Conservation (phyloP, 2,888 invertebrate genomes). For the Oscheius sp. region DNA sequence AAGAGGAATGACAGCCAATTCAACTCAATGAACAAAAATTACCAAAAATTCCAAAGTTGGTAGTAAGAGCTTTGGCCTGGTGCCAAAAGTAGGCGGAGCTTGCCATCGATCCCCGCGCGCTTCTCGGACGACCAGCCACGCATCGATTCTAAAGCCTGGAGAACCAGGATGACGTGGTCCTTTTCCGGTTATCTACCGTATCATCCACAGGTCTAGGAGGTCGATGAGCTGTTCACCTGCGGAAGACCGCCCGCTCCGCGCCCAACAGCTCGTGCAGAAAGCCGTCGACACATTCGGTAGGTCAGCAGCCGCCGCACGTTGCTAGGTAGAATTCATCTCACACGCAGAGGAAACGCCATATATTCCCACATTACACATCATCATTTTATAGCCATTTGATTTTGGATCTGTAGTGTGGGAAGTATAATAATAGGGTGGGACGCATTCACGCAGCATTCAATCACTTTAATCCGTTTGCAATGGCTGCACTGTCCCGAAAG, state of each 20-base stretch:
- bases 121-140: constrained; percentile 36
- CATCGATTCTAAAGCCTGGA: constrained; percentile 33
- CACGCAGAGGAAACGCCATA: not conserved
- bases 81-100: constrained; percentile 40
- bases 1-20: constrained; percentile 11
- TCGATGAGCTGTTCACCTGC: constrained; percentile 17
- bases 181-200: constrained; percentile 36
- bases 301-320: constrained; percentile 4
- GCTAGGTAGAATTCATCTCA: not conserved
- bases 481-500: too few relatives aligned
- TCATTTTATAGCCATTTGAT: not conserved
- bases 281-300: constrained; percentile 34
- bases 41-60: constrained; percentile 23
- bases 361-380: not conserved
- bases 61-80: constrained; percentile 35
- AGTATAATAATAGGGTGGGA: constrained; percentile 4
- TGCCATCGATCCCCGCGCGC: constrained; percentile 40
- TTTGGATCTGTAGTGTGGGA: constrained; percentile 11
- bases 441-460: constrained; percentile 9
- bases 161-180: constrained; percentile 35
- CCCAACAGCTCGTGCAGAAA: constrained; percentile 32
- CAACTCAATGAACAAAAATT: not conserved
- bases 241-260: constrained; percentile 30
- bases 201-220: constrained; percentile 1
- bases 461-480: constrained; percentile 16